A percentile compares a stretch with the other conserved stretches of the same genome.
These are phyloP conservation scores for Drosophila varians DNA, from an alignment of 1,140 invertebrate genomes.

Conservation along the genomic window DNA sequence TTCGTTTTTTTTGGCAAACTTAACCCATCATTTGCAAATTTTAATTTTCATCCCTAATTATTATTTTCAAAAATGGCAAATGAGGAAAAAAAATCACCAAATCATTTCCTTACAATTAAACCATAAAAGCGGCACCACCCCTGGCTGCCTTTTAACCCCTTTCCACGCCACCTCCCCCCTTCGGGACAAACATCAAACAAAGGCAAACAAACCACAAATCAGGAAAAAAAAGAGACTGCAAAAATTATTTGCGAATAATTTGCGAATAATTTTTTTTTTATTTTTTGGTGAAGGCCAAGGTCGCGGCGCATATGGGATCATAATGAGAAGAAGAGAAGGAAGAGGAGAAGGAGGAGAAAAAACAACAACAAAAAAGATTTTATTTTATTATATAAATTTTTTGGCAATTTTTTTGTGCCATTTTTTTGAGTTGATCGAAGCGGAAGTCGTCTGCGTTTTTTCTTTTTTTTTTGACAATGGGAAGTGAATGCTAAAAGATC, in stretches of 20 bases:
- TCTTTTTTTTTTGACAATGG: constrained; percentile 59
- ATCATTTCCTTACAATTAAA: constrained; percentile 16
- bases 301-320: constrained; percentile 54
- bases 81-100: background rate
- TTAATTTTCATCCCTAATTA: background rate
- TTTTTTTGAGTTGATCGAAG: constrained; percentile 46
- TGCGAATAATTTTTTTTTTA: constrained; percentile 6
- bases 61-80: background rate
- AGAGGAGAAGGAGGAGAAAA: constrained; percentile 2
- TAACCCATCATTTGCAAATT: too few species aligned
- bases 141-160: background rate
- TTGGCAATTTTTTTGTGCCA: background rate
- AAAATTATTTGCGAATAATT: constrained; percentile 31
- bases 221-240: constrained; percentile 25
- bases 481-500: constrained; percentile 72
- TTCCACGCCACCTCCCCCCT: background rate
- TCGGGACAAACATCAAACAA: constrained; percentile 19
- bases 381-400: constrained; percentile 13
- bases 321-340: constrained; percentile 29
- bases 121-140: background rate
- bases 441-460: constrained; percentile 68
- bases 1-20: too few species aligned
- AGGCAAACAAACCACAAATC: constrained; percentile 25
- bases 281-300: constrained; percentile 45
- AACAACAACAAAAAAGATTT: constrained; percentile 22